Percentiles rank a stretch among this genome's conserved stretches.
These are phyloP conservation scores for Centrocercus urophasianus DNA, from an alignment of 2,113 vertebrate species.

Conservation along the genomic window DNA sequence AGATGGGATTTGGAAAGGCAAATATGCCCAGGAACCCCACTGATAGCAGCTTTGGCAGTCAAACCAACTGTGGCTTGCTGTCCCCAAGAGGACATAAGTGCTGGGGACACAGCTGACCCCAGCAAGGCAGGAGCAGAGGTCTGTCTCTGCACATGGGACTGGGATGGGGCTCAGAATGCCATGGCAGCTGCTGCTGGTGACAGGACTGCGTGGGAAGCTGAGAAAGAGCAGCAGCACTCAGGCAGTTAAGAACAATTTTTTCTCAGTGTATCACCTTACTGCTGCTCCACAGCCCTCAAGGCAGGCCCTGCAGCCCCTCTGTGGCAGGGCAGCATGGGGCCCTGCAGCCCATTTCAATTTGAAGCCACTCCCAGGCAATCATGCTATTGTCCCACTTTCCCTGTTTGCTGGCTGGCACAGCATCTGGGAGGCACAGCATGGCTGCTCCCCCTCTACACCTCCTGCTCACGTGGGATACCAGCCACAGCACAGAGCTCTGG, in stretches of 20 bases:
- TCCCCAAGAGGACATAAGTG: background rate
- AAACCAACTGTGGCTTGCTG: background rate
- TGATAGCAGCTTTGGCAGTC: background rate
- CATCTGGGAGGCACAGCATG: background rate
- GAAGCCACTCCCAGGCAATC: conserved; percentile 30
- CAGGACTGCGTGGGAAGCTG: background rate
- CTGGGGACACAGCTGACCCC: background rate
- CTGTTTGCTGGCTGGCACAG: background rate
- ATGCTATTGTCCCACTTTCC: conserved; percentile 2
- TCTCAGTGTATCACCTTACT: conserved; percentile 59
- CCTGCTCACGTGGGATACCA: background rate
- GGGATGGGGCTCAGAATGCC: background rate
- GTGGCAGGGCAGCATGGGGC: background rate
- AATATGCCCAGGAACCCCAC: background rate
- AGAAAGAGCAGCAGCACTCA: background rate
- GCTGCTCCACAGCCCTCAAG: background rate
- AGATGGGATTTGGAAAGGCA: background rate
- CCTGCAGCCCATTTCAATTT: conserved; percentile 34
- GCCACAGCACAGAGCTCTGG: background rate
- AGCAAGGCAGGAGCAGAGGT: background rate
- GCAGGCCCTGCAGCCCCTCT: conserved; percentile 4
- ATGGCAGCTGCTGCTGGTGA: background rate
- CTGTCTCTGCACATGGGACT: too few species aligned
- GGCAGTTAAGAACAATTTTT: background rate
- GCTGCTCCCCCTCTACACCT: background rate